A percentile compares a stretch with the other conserved stretches of the same genome.
These are phyloP conservation scores for Lamproptera curius DNA, from an alignment of 2,888 invertebrate species.

Conservation along the genomic window DNA sequence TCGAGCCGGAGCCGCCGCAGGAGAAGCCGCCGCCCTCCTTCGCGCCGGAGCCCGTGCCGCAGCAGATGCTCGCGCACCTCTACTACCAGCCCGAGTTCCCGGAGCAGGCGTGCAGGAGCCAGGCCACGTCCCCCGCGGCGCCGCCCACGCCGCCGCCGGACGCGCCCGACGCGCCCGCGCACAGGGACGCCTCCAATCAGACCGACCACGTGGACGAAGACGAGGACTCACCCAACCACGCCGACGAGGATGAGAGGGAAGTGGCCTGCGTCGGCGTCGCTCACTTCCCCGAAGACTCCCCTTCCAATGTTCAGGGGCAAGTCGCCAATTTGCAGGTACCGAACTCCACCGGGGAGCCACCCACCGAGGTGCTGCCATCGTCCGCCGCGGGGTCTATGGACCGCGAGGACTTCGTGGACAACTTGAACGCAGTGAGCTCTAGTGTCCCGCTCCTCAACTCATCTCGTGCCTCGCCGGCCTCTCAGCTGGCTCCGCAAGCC, in stretches of 20 bases:
- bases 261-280: slow-evolving; percentile 69
- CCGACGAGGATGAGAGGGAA: slow-evolving; percentile 66
- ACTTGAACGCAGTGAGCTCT: slow-evolving; percentile 64
- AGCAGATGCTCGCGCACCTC: slow-evolving; percentile 74
- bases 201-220: slow-evolving; percentile 87
- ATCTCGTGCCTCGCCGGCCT: slow-evolving; percentile 47
- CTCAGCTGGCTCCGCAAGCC: slow-evolving; percentile 39
- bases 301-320: slow-evolving; percentile 88
- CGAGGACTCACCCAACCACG: slow-evolving; percentile 75
- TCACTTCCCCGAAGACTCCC: slow-evolving; percentile 78
- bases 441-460: slow-evolving; percentile 72
- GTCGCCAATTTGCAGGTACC: slow-evolving; percentile 86
- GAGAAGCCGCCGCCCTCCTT: slow-evolving; percentile 63
- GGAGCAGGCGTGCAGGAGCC: slow-evolving; percentile 73
- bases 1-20: slow-evolving; percentile 81
- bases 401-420: slow-evolving; percentile 56
- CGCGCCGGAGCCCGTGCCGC: slow-evolving; percentile 69
- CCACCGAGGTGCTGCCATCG: slow-evolving; percentile 63
- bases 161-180: slow-evolving; percentile 81
- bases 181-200: slow-evolving; percentile 88
- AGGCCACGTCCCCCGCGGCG: slow-evolving; percentile 80
- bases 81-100: slow-evolving; percentile 76
- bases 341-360: slow-evolving; percentile 76
- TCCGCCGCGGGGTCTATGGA: slow-evolving; percentile 65
- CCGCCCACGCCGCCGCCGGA: slow-evolving; percentile 73